Evolutionary conservation across 2,888 invertebrate genomes (phyloP).

Genomic region (Beris chalybata): DNA sequence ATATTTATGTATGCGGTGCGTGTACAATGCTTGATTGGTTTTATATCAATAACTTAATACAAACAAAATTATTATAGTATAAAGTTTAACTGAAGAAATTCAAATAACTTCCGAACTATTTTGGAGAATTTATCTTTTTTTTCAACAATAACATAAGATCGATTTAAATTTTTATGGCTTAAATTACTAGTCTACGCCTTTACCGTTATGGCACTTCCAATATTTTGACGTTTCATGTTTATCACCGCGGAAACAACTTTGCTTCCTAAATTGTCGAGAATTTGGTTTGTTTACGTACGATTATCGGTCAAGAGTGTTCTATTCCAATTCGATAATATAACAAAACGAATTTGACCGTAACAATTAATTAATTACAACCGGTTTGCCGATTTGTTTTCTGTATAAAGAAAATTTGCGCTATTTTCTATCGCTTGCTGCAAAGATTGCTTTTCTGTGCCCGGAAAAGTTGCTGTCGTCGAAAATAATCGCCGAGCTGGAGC

Average conservation of each 20-base stretch:
- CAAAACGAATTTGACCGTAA: not conserved
- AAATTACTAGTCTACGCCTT: conserved; percentile 28
- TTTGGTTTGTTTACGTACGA: conserved; percentile 25
- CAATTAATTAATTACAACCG: not conserved
- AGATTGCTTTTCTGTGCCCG: not conserved
- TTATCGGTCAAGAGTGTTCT: not conserved
- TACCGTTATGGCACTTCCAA: conserved; percentile 29
- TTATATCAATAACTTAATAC: not conserved
- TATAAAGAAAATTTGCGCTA: not conserved
- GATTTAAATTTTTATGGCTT: not conserved
- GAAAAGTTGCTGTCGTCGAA: not conserved
- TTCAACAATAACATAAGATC: not conserved
- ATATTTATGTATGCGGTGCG: no score
- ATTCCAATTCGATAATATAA: not conserved
- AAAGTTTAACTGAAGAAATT: not conserved
- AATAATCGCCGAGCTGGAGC: conserved; percentile 1
- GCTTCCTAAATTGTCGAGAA: not conserved
- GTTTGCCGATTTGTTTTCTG: not conserved
- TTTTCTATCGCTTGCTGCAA: conserved; percentile 9
- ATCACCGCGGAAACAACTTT: conserved; percentile 14
- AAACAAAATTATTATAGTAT: not conserved
- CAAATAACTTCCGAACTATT: not conserved
- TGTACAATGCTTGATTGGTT: no score
- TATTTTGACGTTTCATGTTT: conserved; percentile 35
- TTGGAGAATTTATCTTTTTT: no score